Percentiles rank a stretch among this genome's conserved stretches.
phyloP scores from a whole-genome alignment of 2,888 invertebrate species.

The Empis stercorea region DNA sequence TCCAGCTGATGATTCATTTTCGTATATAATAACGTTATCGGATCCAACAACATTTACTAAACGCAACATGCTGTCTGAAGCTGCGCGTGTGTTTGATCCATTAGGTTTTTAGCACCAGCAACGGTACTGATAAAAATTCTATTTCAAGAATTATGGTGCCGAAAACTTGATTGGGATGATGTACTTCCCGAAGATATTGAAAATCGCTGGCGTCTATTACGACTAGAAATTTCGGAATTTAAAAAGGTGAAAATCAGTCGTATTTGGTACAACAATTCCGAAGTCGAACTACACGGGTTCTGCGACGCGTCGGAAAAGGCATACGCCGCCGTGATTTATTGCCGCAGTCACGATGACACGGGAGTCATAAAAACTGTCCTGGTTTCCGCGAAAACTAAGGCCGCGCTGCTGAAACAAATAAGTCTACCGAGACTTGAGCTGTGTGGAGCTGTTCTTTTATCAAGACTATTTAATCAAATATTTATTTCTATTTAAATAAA shows the following conservation, averaged over 20 bases:
- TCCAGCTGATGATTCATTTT: too few relatives aligned
- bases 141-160: not conserved
- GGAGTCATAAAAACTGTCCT: not conserved
- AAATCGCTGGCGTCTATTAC: not conserved
- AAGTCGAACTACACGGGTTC: not conserved
- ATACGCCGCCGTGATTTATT: not conserved
- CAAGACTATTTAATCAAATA: conserved; percentile 2
- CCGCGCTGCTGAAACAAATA: not conserved
- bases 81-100: not conserved
- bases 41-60: not conserved
- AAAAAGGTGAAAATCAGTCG: not conserved
- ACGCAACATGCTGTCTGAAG: not conserved
- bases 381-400: not conserved
- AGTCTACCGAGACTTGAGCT: not conserved
- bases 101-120: not conserved
- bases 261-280: not conserved
- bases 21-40: too few relatives aligned
- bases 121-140: not conserved
- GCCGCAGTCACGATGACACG: too few relatives aligned
- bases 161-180: too few relatives aligned
- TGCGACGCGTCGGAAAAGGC: not conserved
- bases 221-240: not conserved
- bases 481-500: too few relatives aligned
- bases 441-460: conserved; percentile 9
- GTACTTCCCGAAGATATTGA: not conserved